Base-by-base conservation (phyloP, 2,888 invertebrate species). In the Parthenolecanium corni region DNA sequence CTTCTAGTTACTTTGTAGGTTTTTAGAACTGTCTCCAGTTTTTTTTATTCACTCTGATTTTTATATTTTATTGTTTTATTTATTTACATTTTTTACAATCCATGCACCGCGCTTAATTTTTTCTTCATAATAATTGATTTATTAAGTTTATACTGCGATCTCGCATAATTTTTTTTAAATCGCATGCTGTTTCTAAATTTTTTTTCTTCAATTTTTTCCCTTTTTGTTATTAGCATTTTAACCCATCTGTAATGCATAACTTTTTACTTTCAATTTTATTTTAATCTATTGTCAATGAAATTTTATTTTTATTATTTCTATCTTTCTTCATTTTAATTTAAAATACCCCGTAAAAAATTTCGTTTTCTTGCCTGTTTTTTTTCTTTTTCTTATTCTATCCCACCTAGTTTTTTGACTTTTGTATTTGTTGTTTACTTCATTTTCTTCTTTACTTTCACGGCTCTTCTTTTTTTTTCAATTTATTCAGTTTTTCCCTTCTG, bases 111-210 rank as follows among this genome's bases (percentile, higher is more conserved):
- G 61, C 61, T 61, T 61, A 25, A 61, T 47, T 61, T 40, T 54
- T 61, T 38, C 61, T 51, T 36, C 31, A 61, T 61, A 36, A 49
- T 16, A 38, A 49, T 47, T 61, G 36, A 36, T 61, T 49, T 20
- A 25, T 21, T 49, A 36, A 16, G 46, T 44, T 44, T 25, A 23
- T 56, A 51, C 61, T 31, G 61, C 61, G 49, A 49, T 61, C 49
- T 61, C 31, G 49, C 49, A 36, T 9, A 61, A 61, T 49, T 61
- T 61, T 61, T 61, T 40, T 61, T 49, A 57, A 25, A 44, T 46
- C 61, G 61, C 61, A 61, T 61, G 61, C 61, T 47, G 51, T 61
- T 61, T 47, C 51, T 51, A 61, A 61, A 61, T 40, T 61, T 49
- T 49, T 20, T 21, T 61, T 51, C 49, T 49, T 51, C 21, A 57